These are phyloP conservation scores for Neuroterus valhalla DNA, from an alignment of 1,140 invertebrate species.

Conservation along the genomic window DNA sequence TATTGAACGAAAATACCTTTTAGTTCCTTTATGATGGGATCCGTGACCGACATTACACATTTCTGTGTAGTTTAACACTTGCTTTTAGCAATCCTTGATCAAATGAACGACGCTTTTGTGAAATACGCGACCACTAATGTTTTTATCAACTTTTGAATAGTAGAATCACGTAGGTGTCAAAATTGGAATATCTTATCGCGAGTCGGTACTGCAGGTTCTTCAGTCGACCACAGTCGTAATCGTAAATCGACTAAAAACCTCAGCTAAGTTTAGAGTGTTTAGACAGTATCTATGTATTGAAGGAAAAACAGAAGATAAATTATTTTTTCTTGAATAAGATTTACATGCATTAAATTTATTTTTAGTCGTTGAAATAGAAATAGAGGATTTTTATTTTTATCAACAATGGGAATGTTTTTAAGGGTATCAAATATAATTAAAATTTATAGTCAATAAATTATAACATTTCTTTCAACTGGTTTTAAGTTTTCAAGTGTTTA, in stretches of 20 bases:
- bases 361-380: too few species aligned
- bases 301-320: too few species aligned
- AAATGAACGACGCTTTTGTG: background rate
- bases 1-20: slow-evolving; percentile 73
- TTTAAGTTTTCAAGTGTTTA: too few species aligned
- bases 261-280: too few species aligned
- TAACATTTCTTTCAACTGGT: too few species aligned
- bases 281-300: too few species aligned
- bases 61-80: slow-evolving; percentile 28
- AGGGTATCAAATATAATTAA: too few species aligned
- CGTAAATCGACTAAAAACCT: background rate
- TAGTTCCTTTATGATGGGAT: slow-evolving; percentile 76
- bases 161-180: slow-evolving; percentile 1
- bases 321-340: too few species aligned
- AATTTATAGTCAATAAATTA: too few species aligned
- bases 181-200: slow-evolving; percentile 1
- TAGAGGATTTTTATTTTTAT: too few species aligned
- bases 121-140: background rate
- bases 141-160: background rate
- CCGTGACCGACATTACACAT: slow-evolving; percentile 74
- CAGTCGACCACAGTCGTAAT: background rate
- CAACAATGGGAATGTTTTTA: too few species aligned
- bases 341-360: too few species aligned
- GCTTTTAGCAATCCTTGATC: background rate
- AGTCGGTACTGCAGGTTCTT: background rate